Base-by-base conservation (phyloP, 2,797 vertebrate species). In the Typhlichthys eigenmanni region DNA sequence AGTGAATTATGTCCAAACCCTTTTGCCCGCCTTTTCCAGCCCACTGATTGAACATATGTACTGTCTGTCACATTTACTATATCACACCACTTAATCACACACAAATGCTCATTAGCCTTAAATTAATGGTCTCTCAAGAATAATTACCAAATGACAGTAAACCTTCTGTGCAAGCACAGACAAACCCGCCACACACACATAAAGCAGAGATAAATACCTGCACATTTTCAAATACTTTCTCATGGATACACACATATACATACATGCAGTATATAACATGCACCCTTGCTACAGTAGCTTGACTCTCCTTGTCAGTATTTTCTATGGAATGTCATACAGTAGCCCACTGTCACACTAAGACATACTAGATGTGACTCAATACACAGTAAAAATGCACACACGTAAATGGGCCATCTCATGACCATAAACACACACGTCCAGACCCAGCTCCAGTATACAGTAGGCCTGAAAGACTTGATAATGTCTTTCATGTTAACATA, bases 11-110 rank as follows among this genome's bases (percentile, higher is more conserved):
- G 72, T 75, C 76, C 55, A 58, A 75, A 58, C 75, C 76, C 68
- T 73, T 69, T 71, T 76, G 72, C 24, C 58, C 57, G 72, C 61
- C 74, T 71, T 85, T 90, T 89, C 83, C 79, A 86, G 85, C 72
- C 85, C 87, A 86, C 91, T 90, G 90, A 89, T 90, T 83, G 81
- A 91, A 85, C 84, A 87, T 87, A 84, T 85, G 87, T 82, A 87
- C 81, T 81, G 73, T 80, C 81, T 88, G 85, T 86, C 76, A 58
- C 76, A 74, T 79, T 72, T 69, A 64, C 71, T 81, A 71, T 54
- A 79, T 85, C 76, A 81, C 77, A 64, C 47, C 47, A 76, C 69
- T 82, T 75, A 81, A 84, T 81, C 84, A 78, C 66, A 58, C 64
- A 59, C 66, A 61, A 70, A 89, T 55, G 80, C 64, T 79, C 80